Conservation (phyloP, 2,888 invertebrate genomes). For the Matsumyia berberina region DNA sequence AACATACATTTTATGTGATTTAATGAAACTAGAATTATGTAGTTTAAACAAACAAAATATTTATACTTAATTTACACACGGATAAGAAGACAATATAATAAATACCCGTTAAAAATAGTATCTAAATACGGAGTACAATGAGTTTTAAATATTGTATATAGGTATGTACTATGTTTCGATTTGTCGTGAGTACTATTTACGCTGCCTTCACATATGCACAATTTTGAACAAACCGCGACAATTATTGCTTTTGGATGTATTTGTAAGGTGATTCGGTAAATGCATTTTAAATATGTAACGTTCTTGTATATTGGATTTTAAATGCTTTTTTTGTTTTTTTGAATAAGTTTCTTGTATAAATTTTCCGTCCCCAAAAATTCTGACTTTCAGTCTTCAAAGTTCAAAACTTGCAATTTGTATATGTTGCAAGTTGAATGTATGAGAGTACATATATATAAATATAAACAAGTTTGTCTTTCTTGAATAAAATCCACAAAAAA, state of each 20-base stretch:
- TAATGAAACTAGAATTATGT: conserved; percentile 19
- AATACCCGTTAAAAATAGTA: conserved; percentile 46
- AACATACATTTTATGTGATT: conserved; percentile 29
- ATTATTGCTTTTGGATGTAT: too few relatives aligned
- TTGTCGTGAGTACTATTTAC: conserved; percentile 8
- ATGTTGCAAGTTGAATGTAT: conserved; percentile 63
- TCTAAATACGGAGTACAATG: conserved; percentile 31
- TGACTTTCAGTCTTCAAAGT: conserved; percentile 74
- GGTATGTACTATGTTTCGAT: conserved; percentile 14
- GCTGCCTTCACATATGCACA: conserved; percentile 30
- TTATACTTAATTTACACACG: conserved; percentile 12
- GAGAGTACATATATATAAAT: conserved; percentile 54
- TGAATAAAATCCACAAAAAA: conserved; percentile 59
- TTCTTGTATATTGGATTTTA: conserved; percentile 46
- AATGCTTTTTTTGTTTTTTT: conserved; percentile 69
- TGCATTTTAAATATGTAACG: conserved; percentile 50
- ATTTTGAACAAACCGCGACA: conserved; percentile 1
- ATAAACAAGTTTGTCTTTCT: conserved; percentile 58
- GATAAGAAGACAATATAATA: conserved; percentile 50
- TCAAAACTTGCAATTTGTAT: conserved; percentile 51
- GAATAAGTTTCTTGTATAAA: conserved; percentile 48
- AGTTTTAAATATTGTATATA: conserved; percentile 21
- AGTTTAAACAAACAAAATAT: conserved; percentile 24
- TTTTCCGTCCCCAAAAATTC: conserved; percentile 38
- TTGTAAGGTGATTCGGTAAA: conserved; percentile 41